These are phyloP conservation scores for Pachyramphus minor DNA, from an alignment of 2,113 vertebrate species.

Conservation along the genomic window DNA sequence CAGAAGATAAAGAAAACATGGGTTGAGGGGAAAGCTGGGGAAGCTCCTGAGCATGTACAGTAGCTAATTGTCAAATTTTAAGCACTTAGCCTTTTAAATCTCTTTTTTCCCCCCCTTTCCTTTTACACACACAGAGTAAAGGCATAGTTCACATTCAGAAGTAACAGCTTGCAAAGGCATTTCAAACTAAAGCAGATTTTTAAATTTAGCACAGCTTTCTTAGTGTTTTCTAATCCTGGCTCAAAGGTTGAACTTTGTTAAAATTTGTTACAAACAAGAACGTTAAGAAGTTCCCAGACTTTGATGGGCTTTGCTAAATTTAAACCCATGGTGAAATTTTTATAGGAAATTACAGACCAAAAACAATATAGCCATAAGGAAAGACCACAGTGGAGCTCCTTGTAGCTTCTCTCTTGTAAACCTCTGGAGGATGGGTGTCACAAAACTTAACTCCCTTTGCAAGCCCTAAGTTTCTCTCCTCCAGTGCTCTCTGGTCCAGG, in stretches of 20 bases:
- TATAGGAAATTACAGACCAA: conserved; percentile 11
- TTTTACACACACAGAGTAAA: background rate
- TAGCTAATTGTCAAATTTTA: conserved; percentile 46
- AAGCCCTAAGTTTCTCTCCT: background rate
- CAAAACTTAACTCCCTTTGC: background rate
- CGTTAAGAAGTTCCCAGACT: conserved; percentile 24
- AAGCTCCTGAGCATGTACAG: conserved; percentile 24
- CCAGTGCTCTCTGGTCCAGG: fast-evolving
- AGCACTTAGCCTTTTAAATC: conserved; percentile 5
- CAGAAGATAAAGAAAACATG: conserved; percentile 44
- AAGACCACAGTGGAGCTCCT: background rate
- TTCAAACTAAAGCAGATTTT: conserved; percentile 14
- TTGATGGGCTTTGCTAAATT: conserved; percentile 23
- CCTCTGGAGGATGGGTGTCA: background rate
- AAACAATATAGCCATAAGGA: background rate
- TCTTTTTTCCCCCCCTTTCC: background rate
- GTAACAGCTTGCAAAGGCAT: conserved; percentile 11
- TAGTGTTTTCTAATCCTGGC: conserved; percentile 17
- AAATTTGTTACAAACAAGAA: conserved; percentile 39
- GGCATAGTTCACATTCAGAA: background rate
- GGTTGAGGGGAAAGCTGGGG: background rate
- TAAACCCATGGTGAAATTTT: conserved; percentile 24
- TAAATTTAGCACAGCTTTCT: conserved; percentile 41
- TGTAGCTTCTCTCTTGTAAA: background rate
- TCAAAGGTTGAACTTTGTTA: conserved; percentile 23